Conservation (phyloP, 2,888 invertebrate genomes). For the Micoletzkya japonica region DNA sequence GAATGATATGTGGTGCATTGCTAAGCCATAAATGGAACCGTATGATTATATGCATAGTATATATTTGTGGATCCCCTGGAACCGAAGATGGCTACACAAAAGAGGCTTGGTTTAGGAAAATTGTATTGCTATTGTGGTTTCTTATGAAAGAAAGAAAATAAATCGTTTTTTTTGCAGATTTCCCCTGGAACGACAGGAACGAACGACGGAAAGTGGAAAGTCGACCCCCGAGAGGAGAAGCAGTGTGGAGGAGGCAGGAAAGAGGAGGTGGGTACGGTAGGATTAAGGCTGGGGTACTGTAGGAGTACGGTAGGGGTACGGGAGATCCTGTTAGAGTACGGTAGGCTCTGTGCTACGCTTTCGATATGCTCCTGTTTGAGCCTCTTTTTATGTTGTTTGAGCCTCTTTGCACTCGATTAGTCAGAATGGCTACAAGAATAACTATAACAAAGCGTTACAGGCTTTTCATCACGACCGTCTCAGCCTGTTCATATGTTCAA, state of each 20-base stretch:
- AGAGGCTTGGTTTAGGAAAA: no score
- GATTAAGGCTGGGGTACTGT: no score
- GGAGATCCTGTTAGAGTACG: not conserved
- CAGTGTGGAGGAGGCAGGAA: constrained; percentile 23
- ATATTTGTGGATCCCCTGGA: not conserved
- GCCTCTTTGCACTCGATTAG: no score
- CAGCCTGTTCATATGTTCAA: no score
- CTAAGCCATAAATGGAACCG: not conserved
- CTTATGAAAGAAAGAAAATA: not conserved
- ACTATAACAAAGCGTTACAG: no score
- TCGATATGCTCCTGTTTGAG: no score
- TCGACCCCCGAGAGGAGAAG: constrained; percentile 24
- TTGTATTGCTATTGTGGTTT: not conserved
- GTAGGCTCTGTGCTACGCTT: not conserved
- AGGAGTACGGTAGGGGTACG: not conserved
- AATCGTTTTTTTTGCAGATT: not conserved
- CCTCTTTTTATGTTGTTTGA: no score
- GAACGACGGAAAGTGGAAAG: constrained; percentile 14
- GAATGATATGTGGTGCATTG: not conserved
- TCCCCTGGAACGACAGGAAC: constrained; percentile 22
- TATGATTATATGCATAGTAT: not conserved
- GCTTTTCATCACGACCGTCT: no score
- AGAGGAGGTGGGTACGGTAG: constrained; percentile 24
- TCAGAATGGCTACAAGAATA: no score
- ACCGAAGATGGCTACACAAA: no score